Percentiles rank a stretch among this genome's conserved stretches.
Evolutionary conservation across 1,140 invertebrate species (phyloP).

Genomic region (Propsilocerus akamusi): DNA sequence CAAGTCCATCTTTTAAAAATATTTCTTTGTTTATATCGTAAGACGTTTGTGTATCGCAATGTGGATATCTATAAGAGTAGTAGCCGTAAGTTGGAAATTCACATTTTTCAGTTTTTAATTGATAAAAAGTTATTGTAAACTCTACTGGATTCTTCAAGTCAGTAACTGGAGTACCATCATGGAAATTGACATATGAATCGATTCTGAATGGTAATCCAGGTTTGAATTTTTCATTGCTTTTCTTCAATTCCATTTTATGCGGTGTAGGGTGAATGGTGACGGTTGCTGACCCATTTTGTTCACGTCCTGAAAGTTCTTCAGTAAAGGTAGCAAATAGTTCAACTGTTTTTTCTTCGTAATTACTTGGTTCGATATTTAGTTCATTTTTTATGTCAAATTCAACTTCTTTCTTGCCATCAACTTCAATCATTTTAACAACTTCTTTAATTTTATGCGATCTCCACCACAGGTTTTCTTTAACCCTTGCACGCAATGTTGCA

Average conservation of each 20-base stretch:
- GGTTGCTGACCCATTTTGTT: slow-evolving; percentile 57
- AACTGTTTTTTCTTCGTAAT: slow-evolving; percentile 54
- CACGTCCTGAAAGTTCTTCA: slow-evolving; percentile 57
- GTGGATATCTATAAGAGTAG: slow-evolving; percentile 45
- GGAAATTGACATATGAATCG: slow-evolving; percentile 37
- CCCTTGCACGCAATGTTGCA: background rate
- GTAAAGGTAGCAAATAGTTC: slow-evolving; percentile 61
- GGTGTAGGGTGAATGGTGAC: slow-evolving; percentile 60
- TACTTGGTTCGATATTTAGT: slow-evolving; percentile 32
- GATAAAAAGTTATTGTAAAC: background rate
- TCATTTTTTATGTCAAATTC: slow-evolving; percentile 49
- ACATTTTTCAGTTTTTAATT: slow-evolving; percentile 36
- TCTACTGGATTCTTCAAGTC: slow-evolving; percentile 4
- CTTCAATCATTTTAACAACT: slow-evolving; percentile 17
- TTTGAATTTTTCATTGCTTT: slow-evolving; percentile 71
- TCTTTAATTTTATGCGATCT: background rate
- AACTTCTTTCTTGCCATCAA: slow-evolving; percentile 47
- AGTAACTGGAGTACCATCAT: background rate
- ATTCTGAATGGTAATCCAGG: slow-evolving; percentile 67
- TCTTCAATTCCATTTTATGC: slow-evolving; percentile 64
- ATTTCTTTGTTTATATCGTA: background rate
- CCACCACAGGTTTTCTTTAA: background rate
- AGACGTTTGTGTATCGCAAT: slow-evolving; percentile 23
- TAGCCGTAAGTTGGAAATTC: too few species aligned
- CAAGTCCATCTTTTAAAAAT: background rate